phyloP scores from a whole-genome alignment of 2,888 invertebrate genomes.

The Pilophorus perplexus region DNA sequence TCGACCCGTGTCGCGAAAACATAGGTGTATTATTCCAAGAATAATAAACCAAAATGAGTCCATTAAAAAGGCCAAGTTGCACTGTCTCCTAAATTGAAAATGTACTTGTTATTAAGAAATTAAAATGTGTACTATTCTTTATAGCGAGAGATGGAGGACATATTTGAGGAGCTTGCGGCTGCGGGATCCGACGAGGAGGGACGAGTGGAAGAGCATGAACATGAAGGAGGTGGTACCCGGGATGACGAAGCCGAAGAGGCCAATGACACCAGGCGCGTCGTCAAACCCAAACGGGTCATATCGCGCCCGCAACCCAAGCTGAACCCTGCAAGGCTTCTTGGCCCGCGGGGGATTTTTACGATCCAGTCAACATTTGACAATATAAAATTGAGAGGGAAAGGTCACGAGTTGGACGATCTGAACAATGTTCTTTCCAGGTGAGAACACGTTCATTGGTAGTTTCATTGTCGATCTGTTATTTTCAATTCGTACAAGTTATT shows the following conservation, averaged over 20 bases:
- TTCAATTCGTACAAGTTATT: too few species aligned
- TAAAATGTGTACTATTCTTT: too few species aligned
- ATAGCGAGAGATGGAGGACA: conserved; percentile 37
- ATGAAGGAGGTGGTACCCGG: not conserved
- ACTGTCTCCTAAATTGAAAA: too few species aligned
- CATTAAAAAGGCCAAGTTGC: too few species aligned
- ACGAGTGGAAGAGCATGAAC: not conserved
- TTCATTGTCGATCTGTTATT: too few species aligned
- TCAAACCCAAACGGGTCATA: conserved; percentile 56
- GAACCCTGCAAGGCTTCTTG: conserved; percentile 53
- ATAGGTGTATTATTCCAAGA: too few species aligned
- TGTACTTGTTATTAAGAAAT: too few species aligned
- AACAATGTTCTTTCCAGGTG: conserved; percentile 72
- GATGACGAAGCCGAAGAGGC: conserved; percentile 33
- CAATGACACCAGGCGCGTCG: conserved; percentile 44
- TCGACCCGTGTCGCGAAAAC: too few species aligned
- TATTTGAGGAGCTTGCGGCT: conserved; percentile 37
- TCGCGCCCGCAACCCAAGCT: conserved; percentile 67
- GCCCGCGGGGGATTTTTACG: conserved; percentile 65
- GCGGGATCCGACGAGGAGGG: conserved; percentile 11
- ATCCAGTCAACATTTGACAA: conserved; percentile 76
- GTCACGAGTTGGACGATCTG: conserved; percentile 79
- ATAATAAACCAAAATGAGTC: too few species aligned
- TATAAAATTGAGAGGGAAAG: conserved; percentile 78
- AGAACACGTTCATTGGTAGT: too few species aligned